These are phyloP conservation scores for Xerus rutilus DNA, from an alignment of 2,797 vertebrate species.

Conservation along the genomic window DNA sequence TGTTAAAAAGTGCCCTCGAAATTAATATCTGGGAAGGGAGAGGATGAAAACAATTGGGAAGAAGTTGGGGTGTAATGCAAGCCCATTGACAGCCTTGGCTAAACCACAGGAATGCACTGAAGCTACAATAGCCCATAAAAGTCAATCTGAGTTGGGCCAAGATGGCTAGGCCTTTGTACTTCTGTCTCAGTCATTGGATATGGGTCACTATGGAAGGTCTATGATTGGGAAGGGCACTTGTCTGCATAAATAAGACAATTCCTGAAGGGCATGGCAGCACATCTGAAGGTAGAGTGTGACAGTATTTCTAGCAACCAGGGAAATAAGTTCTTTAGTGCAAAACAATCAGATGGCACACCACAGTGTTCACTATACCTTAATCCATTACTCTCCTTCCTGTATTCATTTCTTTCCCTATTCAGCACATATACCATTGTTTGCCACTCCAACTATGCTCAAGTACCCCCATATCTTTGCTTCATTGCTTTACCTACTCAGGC, in stretches of 20 bases:
- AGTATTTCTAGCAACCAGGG: background rate
- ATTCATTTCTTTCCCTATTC: background rate
- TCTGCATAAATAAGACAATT: background rate
- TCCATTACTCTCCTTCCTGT: background rate
- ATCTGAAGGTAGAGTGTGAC: background rate
- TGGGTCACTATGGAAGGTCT: background rate
- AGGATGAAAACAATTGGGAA: background rate
- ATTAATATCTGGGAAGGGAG: constrained; percentile 25
- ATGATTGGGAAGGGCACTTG: background rate
- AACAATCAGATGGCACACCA: background rate
- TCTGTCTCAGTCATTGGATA: background rate
- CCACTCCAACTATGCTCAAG: background rate
- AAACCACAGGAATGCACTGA: background rate
- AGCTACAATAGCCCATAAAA: background rate
- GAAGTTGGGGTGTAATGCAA: background rate
- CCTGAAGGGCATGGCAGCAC: background rate
- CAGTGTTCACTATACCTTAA: background rate
- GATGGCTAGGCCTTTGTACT: background rate
- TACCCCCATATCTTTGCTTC: background rate
- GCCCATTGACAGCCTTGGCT: background rate
- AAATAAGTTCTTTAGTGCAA: background rate
- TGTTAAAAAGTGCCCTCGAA: background rate
- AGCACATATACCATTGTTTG: background rate
- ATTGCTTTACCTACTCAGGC: background rate
- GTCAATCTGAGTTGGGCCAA: background rate